Evolutionary conservation across 2,113 vertebrate genomes (phyloP).

Genomic region (Neolamprologus tretocephalus): DNA sequence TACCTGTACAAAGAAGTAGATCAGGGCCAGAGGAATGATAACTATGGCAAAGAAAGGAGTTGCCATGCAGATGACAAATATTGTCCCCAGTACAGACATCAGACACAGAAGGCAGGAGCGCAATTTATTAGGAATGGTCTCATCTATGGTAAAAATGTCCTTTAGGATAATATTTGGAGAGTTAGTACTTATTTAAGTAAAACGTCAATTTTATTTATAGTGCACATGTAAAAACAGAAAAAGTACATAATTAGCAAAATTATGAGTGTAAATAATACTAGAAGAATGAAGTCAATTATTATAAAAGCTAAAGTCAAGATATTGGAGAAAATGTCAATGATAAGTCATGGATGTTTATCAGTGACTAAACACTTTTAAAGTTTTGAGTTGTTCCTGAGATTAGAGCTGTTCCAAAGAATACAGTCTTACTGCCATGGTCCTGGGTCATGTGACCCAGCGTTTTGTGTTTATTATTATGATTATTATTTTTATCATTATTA

Average conservation of each 20-base stretch:
- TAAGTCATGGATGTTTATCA: neutral
- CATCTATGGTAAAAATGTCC: slow-evolving; percentile 92
- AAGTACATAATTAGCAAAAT: neutral
- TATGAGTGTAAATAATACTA: neutral
- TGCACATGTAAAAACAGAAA: fast-evolving
- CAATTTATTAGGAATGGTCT: slow-evolving; percentile 84
- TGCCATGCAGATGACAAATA: slow-evolving; percentile 83
- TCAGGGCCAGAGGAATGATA: slow-evolving; percentile 75
- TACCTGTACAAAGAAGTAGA: slow-evolving; percentile 89
- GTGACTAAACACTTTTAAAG: neutral
- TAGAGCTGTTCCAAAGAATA: neutral
- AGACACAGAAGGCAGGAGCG: slow-evolving; percentile 81
- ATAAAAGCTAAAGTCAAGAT: neutral
- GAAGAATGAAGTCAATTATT: neutral
- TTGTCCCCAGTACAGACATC: slow-evolving; percentile 78
- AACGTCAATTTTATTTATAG: fast-evolving
- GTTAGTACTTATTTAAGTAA: neutral
- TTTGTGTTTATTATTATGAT: too few species aligned
- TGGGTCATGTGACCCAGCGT: too few species aligned
- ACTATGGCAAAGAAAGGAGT: slow-evolving; percentile 77
- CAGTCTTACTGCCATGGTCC: neutral
- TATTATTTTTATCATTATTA: too few species aligned
- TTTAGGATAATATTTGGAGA: slow-evolving; percentile 18
- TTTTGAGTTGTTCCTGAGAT: neutral
- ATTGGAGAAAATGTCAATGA: neutral